Conservation (phyloP, 2,113 vertebrate genomes). For the Polypterus bichir region DNA sequence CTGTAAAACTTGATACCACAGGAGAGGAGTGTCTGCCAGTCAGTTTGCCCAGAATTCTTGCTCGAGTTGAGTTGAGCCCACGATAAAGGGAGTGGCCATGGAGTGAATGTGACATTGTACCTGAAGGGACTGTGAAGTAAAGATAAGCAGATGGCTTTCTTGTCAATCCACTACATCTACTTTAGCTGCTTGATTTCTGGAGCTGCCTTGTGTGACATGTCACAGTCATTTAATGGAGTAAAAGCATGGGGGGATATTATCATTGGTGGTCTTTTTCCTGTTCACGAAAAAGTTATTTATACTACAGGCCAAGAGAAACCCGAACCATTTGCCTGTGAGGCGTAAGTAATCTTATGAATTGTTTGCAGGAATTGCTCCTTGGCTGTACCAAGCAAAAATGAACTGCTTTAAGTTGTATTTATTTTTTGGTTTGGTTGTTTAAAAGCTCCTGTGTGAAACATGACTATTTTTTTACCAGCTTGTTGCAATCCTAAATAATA, state of each 20-base stretch:
- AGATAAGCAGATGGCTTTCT: not conserved
- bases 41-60: no score
- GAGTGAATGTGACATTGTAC: not conserved
- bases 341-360: conserved; percentile 45
- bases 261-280: conserved; percentile 38
- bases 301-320: conserved; percentile 37
- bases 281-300: conserved; percentile 22
- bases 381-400: not conserved
- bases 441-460: not conserved
- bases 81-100: not conserved
- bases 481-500: not conserved
- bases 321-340: conserved; percentile 42
- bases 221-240: not conserved
- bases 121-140: not conserved
- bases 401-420: not conserved
- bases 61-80: no score
- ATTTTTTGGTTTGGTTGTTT: not conserved
- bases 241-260: conserved; percentile 32
- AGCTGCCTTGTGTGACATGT: not conserved
- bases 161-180: not conserved
- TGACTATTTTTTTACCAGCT: not conserved
- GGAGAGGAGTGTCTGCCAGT: no score
- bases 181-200: not conserved
- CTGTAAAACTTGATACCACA: no score
- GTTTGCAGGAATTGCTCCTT: no score